Conservation (phyloP, 2,113 vertebrate genomes). For the Macrotis lagotis region DNA sequence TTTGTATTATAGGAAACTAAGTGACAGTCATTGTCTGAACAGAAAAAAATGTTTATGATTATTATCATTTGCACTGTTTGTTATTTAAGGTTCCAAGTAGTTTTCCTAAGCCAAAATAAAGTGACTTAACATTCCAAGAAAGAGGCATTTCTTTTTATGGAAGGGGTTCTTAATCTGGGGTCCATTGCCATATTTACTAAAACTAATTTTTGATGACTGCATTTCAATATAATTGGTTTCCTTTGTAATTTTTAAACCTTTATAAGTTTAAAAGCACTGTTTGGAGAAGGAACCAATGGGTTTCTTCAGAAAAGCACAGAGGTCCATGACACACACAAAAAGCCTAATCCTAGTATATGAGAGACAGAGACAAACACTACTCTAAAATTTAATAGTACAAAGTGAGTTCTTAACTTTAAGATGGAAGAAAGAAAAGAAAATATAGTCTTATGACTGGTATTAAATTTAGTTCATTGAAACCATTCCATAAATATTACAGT, state of each 20-base stretch:
- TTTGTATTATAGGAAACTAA: background rate
- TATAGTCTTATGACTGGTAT: background rate
- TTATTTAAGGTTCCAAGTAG: background rate
- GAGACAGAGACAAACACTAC: background rate
- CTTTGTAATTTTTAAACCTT: background rate
- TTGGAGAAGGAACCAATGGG: background rate
- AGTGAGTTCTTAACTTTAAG: background rate
- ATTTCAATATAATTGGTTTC: background rate
- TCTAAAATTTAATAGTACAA: constrained; percentile 32
- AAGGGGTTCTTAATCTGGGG: background rate
- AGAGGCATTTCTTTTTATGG: background rate
- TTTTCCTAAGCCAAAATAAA: background rate
- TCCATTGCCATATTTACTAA: background rate
- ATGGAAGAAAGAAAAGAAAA: constrained; percentile 23
- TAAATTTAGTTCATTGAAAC: background rate
- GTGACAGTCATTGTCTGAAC: background rate
- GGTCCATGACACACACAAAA: background rate
- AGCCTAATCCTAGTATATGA: background rate
- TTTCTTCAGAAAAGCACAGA: background rate
- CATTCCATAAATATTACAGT: background rate
- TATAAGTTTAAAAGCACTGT: background rate
- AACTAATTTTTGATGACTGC: background rate
- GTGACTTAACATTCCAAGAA: background rate
- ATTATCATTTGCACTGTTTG: background rate
- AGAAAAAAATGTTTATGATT: background rate